phyloP scores from a whole-genome alignment of 1,140 invertebrate genomes.

The Apis laboriosa region DNA sequence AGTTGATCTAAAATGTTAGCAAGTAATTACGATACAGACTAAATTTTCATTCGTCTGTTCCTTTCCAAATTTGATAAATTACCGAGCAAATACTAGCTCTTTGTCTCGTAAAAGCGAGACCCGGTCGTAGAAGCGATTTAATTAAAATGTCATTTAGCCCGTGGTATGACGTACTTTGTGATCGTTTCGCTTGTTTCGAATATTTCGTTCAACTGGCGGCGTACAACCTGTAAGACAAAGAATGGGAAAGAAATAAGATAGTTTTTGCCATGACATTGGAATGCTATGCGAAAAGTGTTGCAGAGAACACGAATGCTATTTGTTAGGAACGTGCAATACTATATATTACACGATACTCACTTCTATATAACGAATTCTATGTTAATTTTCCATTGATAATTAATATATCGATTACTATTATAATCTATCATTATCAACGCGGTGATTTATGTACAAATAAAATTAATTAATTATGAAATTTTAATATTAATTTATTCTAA shows the following conservation, averaged over 20 bases:
- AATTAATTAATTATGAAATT: too few relatives aligned
- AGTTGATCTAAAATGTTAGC: background rate
- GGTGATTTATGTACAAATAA: background rate
- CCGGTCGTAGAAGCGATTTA: background rate
- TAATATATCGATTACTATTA: background rate
- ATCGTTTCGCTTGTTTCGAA: conserved; percentile 14
- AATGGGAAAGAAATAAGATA: background rate
- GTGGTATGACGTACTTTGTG: background rate
- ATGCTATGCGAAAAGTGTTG: conserved; percentile 2
- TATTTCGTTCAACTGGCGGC: background rate
- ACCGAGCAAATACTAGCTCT: background rate
- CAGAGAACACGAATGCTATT: background rate
- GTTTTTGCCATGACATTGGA: background rate
- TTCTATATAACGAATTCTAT: background rate
- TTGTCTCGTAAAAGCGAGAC: background rate
- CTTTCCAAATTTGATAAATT: conserved; percentile 11
- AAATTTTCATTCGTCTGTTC: background rate
- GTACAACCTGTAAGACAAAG: background rate
- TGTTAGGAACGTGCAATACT: background rate
- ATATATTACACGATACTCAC: background rate
- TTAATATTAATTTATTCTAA: background rate
- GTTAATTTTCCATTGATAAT: background rate
- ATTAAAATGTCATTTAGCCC: conserved; percentile 31
- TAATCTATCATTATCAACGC: background rate
- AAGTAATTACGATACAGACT: background rate